These are phyloP conservation scores for Hydrophis major DNA, from an alignment of 2,797 vertebrate genomes.

Conservation along the genomic window DNA sequence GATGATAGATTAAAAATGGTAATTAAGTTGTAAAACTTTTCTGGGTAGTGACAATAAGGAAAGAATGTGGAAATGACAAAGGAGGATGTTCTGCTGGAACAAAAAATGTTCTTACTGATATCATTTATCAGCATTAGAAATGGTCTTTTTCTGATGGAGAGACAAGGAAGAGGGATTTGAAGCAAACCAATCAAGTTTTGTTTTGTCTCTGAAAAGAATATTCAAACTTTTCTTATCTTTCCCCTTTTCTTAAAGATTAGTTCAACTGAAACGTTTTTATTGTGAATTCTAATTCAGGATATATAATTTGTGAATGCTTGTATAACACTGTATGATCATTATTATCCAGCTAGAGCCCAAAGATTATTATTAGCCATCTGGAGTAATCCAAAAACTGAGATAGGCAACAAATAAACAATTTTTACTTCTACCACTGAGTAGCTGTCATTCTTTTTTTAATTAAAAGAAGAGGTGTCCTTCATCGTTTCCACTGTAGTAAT, in stretches of 20 bases:
- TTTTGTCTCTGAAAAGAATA: background rate
- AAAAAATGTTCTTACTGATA: background rate
- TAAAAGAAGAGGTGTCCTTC: background rate
- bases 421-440: background rate
- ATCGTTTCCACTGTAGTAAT: background rate
- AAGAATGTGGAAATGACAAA: background rate
- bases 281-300: background rate
- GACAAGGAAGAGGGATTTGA: background rate
- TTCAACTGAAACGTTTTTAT: background rate
- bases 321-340: background rate
- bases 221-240: background rate
- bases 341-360: no score
- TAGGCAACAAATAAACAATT: background rate
- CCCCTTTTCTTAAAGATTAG: background rate
- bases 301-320: background rate
- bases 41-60: background rate
- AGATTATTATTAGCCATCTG: background rate
- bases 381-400: background rate
- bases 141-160: background rate
- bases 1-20: background rate
- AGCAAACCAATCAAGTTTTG: background rate
- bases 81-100: background rate
- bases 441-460: background rate
- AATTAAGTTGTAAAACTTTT: background rate
- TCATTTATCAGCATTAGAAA: background rate